These are phyloP conservation scores for Hoplostethus mediterraneus DNA, from an alignment of 2,797 vertebrate genomes.

Conservation along the genomic window DNA sequence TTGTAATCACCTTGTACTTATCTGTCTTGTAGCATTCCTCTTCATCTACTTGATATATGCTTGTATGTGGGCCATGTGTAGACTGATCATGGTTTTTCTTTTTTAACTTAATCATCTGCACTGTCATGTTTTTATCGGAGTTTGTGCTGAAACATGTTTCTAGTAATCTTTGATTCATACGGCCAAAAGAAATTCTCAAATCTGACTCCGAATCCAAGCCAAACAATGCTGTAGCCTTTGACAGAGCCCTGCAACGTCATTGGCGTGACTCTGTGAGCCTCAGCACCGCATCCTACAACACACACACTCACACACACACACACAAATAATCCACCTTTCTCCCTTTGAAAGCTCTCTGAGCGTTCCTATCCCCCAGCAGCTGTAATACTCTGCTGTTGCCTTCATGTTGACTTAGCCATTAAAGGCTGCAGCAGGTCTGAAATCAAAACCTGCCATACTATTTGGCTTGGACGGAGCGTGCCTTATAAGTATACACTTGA, in stretches of 20 bases:
- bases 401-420: conserved; percentile 79
- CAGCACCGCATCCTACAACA: conserved; percentile 42
- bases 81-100: neutral
- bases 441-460: conserved; percentile 72
- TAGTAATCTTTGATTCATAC: conserved; percentile 41
- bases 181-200: conserved; percentile 6
- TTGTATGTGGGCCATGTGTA: neutral
- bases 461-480: conserved; percentile 70
- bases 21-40: too few species aligned
- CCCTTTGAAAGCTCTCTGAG: conserved; percentile 57
- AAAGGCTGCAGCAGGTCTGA: conserved; percentile 73
- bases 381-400: conserved; percentile 69
- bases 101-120: neutral
- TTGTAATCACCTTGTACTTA: too few species aligned
- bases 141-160: conserved; percentile 15
- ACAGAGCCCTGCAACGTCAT: neutral
- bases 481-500: conserved; percentile 64
- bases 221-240: conserved; percentile 52
- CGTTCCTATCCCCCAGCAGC: conserved; percentile 40
- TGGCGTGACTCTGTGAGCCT: conserved; percentile 21
- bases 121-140: neutral
- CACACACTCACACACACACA: conserved; percentile 27
- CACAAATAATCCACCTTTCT: conserved; percentile 36
- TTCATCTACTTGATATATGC: neutral
- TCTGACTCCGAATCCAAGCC: conserved; percentile 44